phyloP scores from a whole-genome alignment of 2,888 invertebrate species.

The Latheticus oryzae region DNA sequence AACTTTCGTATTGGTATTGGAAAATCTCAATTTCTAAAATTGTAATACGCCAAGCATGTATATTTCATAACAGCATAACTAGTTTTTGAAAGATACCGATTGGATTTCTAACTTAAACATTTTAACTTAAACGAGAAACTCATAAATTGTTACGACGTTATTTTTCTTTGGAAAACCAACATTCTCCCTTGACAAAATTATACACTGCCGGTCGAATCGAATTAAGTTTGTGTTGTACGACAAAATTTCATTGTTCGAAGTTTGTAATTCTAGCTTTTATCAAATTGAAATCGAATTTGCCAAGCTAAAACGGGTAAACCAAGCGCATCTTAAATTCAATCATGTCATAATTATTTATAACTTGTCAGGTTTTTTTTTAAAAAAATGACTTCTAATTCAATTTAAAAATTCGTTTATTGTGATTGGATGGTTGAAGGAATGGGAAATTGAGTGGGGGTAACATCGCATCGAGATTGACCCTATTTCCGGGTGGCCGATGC shows the following conservation, averaged over 20 bases:
- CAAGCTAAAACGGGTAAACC: slow-evolving; percentile 10
- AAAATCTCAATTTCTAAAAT: slow-evolving; percentile 52
- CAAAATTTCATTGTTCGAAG: slow-evolving; percentile 20
- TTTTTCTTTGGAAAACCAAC: slow-evolving; percentile 9
- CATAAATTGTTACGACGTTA: slow-evolving; percentile 6
- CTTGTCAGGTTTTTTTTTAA: slow-evolving; percentile 10
- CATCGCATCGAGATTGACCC: slow-evolving; percentile 42
- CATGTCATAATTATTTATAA: slow-evolving; percentile 22
- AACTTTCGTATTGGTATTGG: slow-evolving; percentile 56
- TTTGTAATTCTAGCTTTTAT: slow-evolving; percentile 28
- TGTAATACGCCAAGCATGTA: slow-evolving; percentile 35
- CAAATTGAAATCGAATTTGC: slow-evolving; percentile 18
- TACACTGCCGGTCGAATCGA: slow-evolving; percentile 9
- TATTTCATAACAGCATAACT: slow-evolving; percentile 35
- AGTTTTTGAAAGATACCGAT: slow-evolving; percentile 27
- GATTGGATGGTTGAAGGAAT: slow-evolving; percentile 29
- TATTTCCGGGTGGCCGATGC: slow-evolving; percentile 44
- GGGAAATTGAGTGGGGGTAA: slow-evolving; percentile 8
- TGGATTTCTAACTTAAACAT: slow-evolving; percentile 6
- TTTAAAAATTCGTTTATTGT: slow-evolving; percentile 40
- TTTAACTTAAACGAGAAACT: slow-evolving; percentile 16
- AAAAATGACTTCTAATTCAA: slow-evolving; percentile 36
- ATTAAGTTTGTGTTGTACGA: slow-evolving; percentile 18
- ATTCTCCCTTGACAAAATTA: slow-evolving; percentile 15
- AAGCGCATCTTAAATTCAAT: slow-evolving; percentile 14